A percentile compares a stretch with the other conserved stretches of the same genome.
Evolutionary conservation across 2,797 vertebrate species (phyloP).

Genomic region (Saguinus oedipus): DNA sequence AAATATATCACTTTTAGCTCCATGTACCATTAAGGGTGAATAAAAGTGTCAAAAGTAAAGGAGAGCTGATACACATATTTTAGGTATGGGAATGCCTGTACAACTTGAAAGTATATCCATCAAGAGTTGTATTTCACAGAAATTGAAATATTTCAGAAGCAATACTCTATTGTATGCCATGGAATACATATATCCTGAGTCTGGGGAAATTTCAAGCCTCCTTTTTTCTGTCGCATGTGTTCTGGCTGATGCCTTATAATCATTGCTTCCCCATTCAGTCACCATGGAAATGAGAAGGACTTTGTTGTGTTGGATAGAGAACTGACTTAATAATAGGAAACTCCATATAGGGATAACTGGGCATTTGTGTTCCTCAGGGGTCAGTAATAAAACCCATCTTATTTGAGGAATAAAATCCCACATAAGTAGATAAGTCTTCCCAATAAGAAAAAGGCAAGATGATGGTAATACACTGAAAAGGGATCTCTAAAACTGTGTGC

Average conservation of each 20-base stretch:
- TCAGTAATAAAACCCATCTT: not conserved
- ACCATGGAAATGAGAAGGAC: constrained; percentile 23
- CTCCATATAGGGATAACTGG: not conserved
- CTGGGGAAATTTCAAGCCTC: constrained; percentile 16
- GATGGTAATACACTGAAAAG: not conserved
- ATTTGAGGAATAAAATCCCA: constrained; percentile 47
- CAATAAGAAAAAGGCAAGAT: constrained; percentile 23
- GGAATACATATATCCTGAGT: not conserved
- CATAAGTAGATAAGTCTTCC: not conserved
- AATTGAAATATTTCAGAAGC: constrained; percentile 56
- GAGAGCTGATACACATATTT: constrained; percentile 46
- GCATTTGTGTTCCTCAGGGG: not conserved
- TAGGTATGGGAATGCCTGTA: constrained; percentile 51
- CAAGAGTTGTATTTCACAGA: constrained; percentile 40
- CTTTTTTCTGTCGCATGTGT: constrained; percentile 15
- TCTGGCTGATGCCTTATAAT: not conserved
- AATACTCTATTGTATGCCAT: not conserved
- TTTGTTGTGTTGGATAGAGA: constrained; percentile 1
- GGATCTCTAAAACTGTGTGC: not conserved
- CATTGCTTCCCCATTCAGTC: constrained; percentile 29
- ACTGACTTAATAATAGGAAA: constrained; percentile 15
- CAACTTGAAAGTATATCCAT: constrained; percentile 59
- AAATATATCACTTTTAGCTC: constrained; percentile 59
- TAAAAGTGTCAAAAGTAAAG: constrained; percentile 70
- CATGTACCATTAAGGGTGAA: constrained; percentile 54